These are phyloP conservation scores for Acipenser ruthenus DNA, from an alignment of 2,797 vertebrate species.

Conservation along the genomic window DNA sequence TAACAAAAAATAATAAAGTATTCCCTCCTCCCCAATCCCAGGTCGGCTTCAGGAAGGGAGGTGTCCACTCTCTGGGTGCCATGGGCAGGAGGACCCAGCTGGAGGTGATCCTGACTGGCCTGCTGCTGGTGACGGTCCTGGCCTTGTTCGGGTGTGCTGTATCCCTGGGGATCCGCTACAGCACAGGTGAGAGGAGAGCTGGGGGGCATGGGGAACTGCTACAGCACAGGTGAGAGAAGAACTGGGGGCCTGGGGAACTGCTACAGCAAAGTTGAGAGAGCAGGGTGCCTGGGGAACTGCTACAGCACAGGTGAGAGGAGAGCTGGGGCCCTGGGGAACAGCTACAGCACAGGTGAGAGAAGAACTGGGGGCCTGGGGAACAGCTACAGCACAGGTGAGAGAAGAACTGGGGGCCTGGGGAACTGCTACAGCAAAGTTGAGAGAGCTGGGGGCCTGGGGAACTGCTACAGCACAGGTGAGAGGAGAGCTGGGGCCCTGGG, in stretches of 20 bases:
- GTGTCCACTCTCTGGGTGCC: slow-evolving; percentile 49
- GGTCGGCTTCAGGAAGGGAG: slow-evolving; percentile 84
- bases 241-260: no score
- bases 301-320: slow-evolving; percentile 61
- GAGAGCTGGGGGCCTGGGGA: slow-evolving; percentile 47
- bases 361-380: no score
- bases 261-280: no score
- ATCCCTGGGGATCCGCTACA: slow-evolving; percentile 68
- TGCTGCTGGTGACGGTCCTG: slow-evolving; percentile 64
- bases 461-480: slow-evolving; percentile 72
- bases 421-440: no score
- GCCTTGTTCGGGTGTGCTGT: slow-evolving; percentile 70
- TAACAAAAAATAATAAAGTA: neutral
- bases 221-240: no score
- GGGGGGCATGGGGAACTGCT: no score
- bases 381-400: no score
- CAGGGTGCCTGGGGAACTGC: no score
- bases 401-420: no score
- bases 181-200: no score
- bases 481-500: neutral
- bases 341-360: no score
- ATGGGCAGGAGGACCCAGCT: slow-evolving; percentile 68
- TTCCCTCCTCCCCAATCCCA: slow-evolving; percentile 28
- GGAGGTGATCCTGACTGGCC: slow-evolving; percentile 68
- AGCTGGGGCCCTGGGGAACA: no score